These are phyloP conservation scores for Chalcis sispes DNA, from an alignment of 2,888 invertebrate genomes.

Conservation along the genomic window DNA sequence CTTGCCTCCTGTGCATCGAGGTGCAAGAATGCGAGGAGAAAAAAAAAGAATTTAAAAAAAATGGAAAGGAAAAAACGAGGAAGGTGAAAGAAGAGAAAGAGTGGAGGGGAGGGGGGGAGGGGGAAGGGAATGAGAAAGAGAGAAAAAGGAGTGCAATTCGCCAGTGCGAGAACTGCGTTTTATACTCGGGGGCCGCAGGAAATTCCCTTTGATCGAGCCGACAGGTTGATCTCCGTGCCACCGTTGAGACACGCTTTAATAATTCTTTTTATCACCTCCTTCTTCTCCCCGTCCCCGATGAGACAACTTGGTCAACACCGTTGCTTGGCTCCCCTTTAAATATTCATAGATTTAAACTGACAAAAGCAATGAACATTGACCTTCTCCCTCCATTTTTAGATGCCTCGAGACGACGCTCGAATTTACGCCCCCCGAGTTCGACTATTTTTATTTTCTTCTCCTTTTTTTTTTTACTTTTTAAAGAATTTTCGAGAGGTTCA, in stretches of 20 bases:
- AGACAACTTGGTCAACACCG: slow-evolving; percentile 49
- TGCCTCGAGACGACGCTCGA: background rate
- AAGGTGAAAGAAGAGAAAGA: slow-evolving; percentile 5
- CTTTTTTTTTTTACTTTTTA: background rate
- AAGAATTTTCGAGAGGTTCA: background rate
- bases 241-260: slow-evolving; percentile 63
- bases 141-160: slow-evolving; percentile 35
- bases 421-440: background rate
- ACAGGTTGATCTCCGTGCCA: slow-evolving; percentile 58
- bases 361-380: slow-evolving; percentile 37
- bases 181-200: slow-evolving; percentile 46
- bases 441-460: background rate
- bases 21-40: slow-evolving; percentile 47
- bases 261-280: slow-evolving; percentile 67
- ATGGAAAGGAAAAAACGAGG: slow-evolving; percentile 1
- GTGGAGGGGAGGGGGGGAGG: slow-evolving; percentile 1
- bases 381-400: too few species aligned
- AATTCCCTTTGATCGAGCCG: slow-evolving; percentile 62
- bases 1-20: slow-evolving; percentile 36
- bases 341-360: slow-evolving; percentile 52
- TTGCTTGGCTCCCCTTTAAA: slow-evolving; percentile 14
- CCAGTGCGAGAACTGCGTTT: slow-evolving; percentile 36
- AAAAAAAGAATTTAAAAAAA: slow-evolving; percentile 28
- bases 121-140: background rate
- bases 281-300: background rate